phyloP scores from a whole-genome alignment of 2,113 vertebrate species.

The Urocynchramus pylzowi region DNA sequence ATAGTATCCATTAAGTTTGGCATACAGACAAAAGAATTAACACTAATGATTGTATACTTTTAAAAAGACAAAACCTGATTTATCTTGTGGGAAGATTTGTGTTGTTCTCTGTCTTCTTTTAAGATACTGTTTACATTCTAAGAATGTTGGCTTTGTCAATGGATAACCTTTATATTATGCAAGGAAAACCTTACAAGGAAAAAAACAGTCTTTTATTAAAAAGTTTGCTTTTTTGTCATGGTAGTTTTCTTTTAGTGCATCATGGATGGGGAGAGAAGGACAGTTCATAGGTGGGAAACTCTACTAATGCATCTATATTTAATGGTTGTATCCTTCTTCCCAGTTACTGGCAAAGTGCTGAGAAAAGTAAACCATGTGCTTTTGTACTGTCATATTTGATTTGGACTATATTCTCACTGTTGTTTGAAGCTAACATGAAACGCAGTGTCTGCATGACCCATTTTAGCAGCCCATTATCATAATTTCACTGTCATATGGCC shows the following conservation, averaged over 20 bases:
- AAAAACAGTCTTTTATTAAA: not conserved
- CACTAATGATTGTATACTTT: not conserved
- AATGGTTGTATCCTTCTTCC: not conserved
- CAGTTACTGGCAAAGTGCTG: constrained; percentile 11
- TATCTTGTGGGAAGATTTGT: not conserved
- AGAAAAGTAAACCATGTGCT: constrained; percentile 60
- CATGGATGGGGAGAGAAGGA: not conserved
- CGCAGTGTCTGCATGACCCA: constrained; percentile 82
- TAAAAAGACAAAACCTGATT: not conserved
- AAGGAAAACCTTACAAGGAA: not conserved
- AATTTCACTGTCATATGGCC: constrained; percentile 84
- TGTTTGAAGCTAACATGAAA: constrained; percentile 82
- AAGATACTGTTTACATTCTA: not conserved
- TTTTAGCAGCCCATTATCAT: constrained; percentile 89
- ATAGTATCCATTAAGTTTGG: not conserved
- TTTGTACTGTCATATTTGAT: constrained; percentile 73
- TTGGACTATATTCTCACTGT: constrained; percentile 71
- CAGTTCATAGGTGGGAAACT: not conserved
- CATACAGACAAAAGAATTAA: not conserved
- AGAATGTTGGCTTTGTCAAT: not conserved
- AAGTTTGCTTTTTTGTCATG: not conserved
- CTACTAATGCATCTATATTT: not conserved
- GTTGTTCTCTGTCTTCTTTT: not conserved
- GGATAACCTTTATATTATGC: not conserved
- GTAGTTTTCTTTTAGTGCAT: not conserved